A percentile compares a stretch with the other conserved stretches of the same genome.
Evolutionary conservation across 2,888 invertebrate species (phyloP).

Genomic region (Leptinotarsa haldemani): DNA sequence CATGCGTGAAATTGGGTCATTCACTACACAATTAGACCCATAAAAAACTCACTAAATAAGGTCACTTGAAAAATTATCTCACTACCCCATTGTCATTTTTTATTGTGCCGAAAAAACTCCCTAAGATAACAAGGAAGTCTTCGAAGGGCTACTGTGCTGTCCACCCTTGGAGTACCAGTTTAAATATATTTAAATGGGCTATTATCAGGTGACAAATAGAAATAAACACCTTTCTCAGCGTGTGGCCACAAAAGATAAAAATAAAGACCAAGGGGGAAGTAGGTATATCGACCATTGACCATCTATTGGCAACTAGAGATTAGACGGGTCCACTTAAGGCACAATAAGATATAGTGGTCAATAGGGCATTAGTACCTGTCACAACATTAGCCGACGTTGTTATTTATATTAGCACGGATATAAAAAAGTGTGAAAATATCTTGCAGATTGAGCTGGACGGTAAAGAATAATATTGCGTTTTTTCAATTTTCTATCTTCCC

Average conservation of each 20-base stretch:
- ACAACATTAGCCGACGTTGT: slow-evolving; percentile 38
- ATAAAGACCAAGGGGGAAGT: slow-evolving; percentile 38
- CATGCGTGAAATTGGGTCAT: slow-evolving; percentile 41
- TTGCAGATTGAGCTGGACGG: slow-evolving; percentile 1
- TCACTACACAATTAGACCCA: slow-evolving; percentile 26
- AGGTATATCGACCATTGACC: slow-evolving; percentile 32
- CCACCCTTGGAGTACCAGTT: slow-evolving; percentile 40
- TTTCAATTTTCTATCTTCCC: background rate
- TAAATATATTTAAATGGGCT: slow-evolving; percentile 45
- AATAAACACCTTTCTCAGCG: slow-evolving; percentile 46
- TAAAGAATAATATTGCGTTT: slow-evolving; percentile 16
- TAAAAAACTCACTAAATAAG: slow-evolving; percentile 26
- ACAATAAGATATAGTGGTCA: slow-evolving; percentile 45
- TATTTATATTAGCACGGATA: slow-evolving; percentile 32
- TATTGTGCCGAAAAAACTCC: slow-evolving; percentile 25
- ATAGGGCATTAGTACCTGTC: slow-evolving; percentile 44
- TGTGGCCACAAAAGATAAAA: slow-evolving; percentile 43
- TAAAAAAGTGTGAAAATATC: slow-evolving; percentile 42
- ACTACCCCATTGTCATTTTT: slow-evolving; percentile 11
- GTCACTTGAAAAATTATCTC: slow-evolving; percentile 32
- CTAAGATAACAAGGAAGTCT: slow-evolving; percentile 38
- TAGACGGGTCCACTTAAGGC: slow-evolving; percentile 38
- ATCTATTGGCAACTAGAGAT: slow-evolving; percentile 41
- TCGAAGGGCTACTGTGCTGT: slow-evolving; percentile 29
- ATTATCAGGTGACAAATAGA: slow-evolving; percentile 48